phyloP scores from a whole-genome alignment of 2,113 vertebrate species.

The Crotalus helleri region DNA sequence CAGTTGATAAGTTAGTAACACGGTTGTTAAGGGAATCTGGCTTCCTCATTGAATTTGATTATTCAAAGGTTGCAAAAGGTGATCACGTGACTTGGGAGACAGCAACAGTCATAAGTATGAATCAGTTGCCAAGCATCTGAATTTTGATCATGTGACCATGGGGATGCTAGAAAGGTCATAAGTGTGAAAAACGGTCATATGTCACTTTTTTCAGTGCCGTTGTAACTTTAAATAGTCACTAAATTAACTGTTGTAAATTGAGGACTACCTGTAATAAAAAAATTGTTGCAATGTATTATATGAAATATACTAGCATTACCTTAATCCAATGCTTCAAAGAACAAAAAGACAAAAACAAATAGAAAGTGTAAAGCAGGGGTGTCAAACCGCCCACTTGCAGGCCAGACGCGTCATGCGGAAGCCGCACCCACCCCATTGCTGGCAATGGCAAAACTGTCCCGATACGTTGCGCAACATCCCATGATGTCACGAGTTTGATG shows the following conservation, averaged over 20 bases:
- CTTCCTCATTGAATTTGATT: background rate
- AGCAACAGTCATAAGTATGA: background rate
- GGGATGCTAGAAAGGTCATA: background rate
- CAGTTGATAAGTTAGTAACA: too few species aligned
- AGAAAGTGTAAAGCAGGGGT: background rate
- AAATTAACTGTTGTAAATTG: background rate
- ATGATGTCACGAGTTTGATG: too few species aligned
- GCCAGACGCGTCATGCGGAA: rapidly evolving
- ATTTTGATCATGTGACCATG: background rate
- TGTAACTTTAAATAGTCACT: background rate
- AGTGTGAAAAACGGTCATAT: background rate
- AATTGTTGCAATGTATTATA: background rate
- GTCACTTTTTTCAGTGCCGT: background rate
- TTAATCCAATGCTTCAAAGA: background rate
- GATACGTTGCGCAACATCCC: rapidly evolving
- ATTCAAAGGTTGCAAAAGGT: background rate
- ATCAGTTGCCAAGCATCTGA: background rate
- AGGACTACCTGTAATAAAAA: background rate
- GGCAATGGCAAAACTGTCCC: too few species aligned
- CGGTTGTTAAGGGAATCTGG: too few species aligned
- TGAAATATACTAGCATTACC: background rate
- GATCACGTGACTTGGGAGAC: background rate
- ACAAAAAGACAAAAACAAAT: background rate
- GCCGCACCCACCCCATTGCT: too few species aligned
- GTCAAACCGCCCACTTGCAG: too few species aligned